Conservation (phyloP, 2,797 vertebrate species). For the Premnoplex brunnescens region DNA sequence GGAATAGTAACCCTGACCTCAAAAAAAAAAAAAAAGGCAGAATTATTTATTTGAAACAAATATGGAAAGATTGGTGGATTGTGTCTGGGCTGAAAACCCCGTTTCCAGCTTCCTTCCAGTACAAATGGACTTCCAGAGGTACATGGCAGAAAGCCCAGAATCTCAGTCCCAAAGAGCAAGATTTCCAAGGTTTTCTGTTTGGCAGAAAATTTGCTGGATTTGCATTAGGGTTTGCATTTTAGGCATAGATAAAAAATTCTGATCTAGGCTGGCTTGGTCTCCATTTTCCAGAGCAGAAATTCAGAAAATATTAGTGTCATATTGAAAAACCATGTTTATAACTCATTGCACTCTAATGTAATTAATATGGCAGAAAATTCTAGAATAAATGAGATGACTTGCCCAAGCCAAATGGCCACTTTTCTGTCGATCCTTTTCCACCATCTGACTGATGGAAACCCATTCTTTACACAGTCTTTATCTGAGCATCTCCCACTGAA, state of each 20-base stretch:
- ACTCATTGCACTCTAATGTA: neutral
- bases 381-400: fast-evolving
- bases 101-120: neutral
- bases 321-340: neutral
- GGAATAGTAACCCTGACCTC: neutral
- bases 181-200: neutral
- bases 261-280: neutral
- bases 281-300: neutral
- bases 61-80: neutral
- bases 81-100: neutral
- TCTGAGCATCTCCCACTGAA: neutral
- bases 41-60: neutral
- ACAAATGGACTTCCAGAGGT: neutral
- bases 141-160: neutral
- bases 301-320: neutral
- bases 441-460: neutral
- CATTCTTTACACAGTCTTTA: neutral
- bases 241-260: neutral
- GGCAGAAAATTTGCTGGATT: neutral
- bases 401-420: neutral
- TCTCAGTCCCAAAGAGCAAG: neutral
- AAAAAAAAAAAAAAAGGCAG: neutral
- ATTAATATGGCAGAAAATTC: neutral
- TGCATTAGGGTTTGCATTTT: neutral
- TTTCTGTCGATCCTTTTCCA: neutral